Evolutionary conservation across 2,888 invertebrate species (phyloP).

Genomic region (Pterostichus niger): DNA sequence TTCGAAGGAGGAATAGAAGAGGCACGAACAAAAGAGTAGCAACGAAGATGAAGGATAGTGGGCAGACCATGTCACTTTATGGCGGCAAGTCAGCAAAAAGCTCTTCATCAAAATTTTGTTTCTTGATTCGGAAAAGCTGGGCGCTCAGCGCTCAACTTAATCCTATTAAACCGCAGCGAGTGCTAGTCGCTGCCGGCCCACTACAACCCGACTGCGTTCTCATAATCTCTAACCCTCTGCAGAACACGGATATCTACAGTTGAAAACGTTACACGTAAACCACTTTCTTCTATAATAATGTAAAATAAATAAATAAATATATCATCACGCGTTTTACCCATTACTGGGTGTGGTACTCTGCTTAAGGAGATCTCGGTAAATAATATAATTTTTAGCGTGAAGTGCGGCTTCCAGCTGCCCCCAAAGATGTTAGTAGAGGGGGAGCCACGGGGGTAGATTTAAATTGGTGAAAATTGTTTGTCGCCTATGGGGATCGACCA

Average conservation of each 20-base stretch:
- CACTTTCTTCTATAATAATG: too few relatives aligned
- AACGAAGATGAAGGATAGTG: slow-evolving; percentile 14
- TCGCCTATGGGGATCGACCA: too few relatives aligned
- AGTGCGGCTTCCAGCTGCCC: too few relatives aligned
- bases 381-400: too few relatives aligned
- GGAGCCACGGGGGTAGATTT: too few relatives aligned
- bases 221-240: not conserved
- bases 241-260: not conserved
- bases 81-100: slow-evolving; percentile 64
- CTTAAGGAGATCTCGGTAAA: too few relatives aligned
- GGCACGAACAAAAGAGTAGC: not conserved
- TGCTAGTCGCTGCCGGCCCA: not conserved
- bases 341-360: too few relatives aligned
- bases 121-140: slow-evolving; percentile 63
- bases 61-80: slow-evolving; percentile 29
- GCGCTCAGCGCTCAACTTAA: slow-evolving; percentile 56
- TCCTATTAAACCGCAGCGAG: slow-evolving; percentile 61
- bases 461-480: too few relatives aligned
- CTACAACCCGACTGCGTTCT: not conserved
- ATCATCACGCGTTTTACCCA: too few relatives aligned
- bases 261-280: too few relatives aligned
- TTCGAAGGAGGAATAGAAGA: not conserved
- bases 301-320: too few relatives aligned
- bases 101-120: slow-evolving; percentile 66
- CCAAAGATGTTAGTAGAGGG: too few relatives aligned